These are phyloP conservation scores for Numenius arquata DNA, from an alignment of 2,113 vertebrate species.

Conservation along the genomic window DNA sequence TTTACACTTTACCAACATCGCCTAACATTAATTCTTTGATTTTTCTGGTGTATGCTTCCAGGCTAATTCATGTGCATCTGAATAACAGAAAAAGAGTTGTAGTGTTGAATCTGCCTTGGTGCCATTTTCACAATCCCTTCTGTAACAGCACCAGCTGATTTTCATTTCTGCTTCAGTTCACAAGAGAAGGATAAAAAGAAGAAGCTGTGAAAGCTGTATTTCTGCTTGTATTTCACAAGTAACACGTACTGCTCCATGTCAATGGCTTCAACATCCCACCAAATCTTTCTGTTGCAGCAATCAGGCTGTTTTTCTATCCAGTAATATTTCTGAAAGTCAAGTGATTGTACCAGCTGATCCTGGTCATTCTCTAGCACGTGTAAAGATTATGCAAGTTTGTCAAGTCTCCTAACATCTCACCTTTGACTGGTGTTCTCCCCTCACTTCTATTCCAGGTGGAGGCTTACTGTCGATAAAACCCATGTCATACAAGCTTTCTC, in stretches of 20 bases:
- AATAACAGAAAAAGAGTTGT: not conserved
- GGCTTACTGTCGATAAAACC: not conserved
- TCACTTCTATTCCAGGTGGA: not conserved
- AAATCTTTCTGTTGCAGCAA: not conserved
- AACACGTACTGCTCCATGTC: not conserved
- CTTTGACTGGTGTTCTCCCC: not conserved
- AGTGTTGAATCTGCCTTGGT: not conserved
- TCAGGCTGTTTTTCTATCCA: not conserved
- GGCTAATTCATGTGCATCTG: not conserved
- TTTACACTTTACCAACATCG: not conserved
- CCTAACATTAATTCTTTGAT: not conserved
- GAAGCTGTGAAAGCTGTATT: not conserved
- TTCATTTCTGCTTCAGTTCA: not conserved
- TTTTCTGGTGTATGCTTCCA: not conserved
- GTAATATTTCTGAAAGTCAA: not conserved
- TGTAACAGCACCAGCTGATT: not conserved
- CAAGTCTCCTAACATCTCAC: not conserved
- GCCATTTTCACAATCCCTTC: not conserved
- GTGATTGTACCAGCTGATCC: not conserved
- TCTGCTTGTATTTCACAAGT: not conserved
- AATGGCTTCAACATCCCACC: not conserved
- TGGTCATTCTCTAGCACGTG: not conserved
- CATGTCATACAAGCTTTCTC: not conserved
- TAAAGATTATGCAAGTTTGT: not conserved
- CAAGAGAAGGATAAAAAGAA: not conserved